These are phyloP conservation scores for Cantharis flavilabris DNA, from an alignment of 2,888 invertebrate genomes.

Conservation along the genomic window DNA sequence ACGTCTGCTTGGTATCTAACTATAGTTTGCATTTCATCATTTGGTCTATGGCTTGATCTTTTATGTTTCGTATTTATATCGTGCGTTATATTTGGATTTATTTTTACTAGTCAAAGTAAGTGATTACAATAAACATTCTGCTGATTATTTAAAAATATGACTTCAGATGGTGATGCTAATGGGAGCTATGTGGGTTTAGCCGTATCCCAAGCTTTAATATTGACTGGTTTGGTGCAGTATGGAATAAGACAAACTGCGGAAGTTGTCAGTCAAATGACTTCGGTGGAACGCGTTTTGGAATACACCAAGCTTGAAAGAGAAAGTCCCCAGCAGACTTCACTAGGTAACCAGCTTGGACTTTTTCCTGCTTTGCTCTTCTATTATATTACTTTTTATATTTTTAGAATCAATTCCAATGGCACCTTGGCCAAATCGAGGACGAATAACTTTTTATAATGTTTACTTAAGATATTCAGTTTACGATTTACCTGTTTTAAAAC, in stretches of 20 bases:
- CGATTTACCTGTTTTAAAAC: conserved; percentile 64
- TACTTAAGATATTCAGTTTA: conserved; percentile 64
- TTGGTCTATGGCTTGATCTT: conserved; percentile 76
- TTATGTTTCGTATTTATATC: conserved; percentile 70
- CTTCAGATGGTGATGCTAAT: conserved; percentile 19
- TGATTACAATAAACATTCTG: background rate
- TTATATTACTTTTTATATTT: background rate
- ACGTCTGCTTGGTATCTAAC: conserved; percentile 72
- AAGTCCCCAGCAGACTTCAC: conserved; percentile 57
- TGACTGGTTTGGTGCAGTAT: conserved; percentile 59
- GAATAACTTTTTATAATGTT: conserved; percentile 61
- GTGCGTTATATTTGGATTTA: conserved; percentile 66
- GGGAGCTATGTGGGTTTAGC: conserved; percentile 57
- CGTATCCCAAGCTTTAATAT: conserved; percentile 54
- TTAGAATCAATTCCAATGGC: conserved; percentile 39
- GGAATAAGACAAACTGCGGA: conserved; percentile 68
- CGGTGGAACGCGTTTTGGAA: conserved; percentile 52
- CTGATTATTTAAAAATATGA: background rate
- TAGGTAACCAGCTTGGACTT: conserved; percentile 32
- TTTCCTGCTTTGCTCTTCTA: too few species aligned
- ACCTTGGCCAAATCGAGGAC: conserved; percentile 64
- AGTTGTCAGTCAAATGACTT: conserved; percentile 57
- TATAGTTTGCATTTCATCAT: conserved; percentile 66
- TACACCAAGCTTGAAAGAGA: conserved; percentile 58
- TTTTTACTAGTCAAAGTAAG: conserved; percentile 65